Evolutionary conservation across 2,888 invertebrate genomes (phyloP).

Genomic region (Tachina lurida): DNA sequence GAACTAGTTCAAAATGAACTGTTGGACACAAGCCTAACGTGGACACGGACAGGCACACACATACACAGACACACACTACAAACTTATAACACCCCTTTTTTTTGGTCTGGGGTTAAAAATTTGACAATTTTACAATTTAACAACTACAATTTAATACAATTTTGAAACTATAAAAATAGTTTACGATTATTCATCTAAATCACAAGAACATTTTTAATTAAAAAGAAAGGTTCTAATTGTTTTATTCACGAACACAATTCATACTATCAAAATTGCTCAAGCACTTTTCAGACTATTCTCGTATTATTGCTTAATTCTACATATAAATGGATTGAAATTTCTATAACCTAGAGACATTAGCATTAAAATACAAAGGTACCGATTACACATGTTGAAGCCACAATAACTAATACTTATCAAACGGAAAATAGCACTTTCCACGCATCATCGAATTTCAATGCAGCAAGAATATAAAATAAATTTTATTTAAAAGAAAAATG

Average conservation of each 20-base stretch:
- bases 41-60: too few relatives aligned
- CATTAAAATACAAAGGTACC: slow-evolving; percentile 35
- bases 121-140: too few relatives aligned
- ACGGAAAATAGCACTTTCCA: too few relatives aligned
- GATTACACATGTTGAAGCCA: slow-evolving; percentile 49
- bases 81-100: too few relatives aligned
- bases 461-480: slow-evolving; percentile 25
- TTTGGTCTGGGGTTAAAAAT: too few relatives aligned
- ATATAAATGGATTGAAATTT: slow-evolving; percentile 9
- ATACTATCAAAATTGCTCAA: neutral
- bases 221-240: neutral
- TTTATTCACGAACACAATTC: too few relatives aligned
- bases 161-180: too few relatives aligned
- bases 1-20: too few relatives aligned
- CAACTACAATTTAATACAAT: too few relatives aligned
- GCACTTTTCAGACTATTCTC: neutral
- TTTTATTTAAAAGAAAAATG: too few relatives aligned
- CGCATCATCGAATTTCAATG: slow-evolving; percentile 24
- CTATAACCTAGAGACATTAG: slow-evolving; percentile 8
- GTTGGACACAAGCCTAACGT: too few relatives aligned
- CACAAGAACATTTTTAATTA: neutral
- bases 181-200: neutral
- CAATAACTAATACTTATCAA: slow-evolving; percentile 14
- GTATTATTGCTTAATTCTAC: neutral
- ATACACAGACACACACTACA: too few relatives aligned